These are phyloP conservation scores for Sipha maydis DNA, from an alignment of 2,888 invertebrate species.

Conservation along the genomic window DNA sequence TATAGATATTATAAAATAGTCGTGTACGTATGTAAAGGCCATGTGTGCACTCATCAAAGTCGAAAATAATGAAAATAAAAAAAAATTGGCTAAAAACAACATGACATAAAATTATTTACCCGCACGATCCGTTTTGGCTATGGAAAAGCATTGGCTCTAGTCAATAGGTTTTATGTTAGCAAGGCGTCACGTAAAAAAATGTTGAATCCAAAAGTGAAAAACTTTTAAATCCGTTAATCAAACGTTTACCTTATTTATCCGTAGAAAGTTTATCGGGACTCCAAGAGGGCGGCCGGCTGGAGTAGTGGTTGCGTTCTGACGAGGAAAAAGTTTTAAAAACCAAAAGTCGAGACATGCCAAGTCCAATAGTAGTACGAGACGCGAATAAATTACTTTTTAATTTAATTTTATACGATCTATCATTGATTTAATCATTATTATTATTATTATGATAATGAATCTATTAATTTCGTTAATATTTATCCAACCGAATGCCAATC, in stretches of 20 bases:
- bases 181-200: conserved; percentile 11
- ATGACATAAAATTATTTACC: background rate
- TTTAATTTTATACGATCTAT: conserved; percentile 24
- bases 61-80: conserved; percentile 5
- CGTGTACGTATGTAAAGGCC: background rate
- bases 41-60: conserved; percentile 1
- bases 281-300: background rate
- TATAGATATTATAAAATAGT: background rate
- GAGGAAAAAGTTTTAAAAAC: conserved; percentile 15
- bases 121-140: background rate
- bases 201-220: conserved; percentile 38
- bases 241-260: conserved; percentile 51
- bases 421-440: conserved; percentile 19
- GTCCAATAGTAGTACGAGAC: conserved; percentile 16
- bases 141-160: background rate
- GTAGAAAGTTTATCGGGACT: conserved; percentile 37
- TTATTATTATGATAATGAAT: conserved; percentile 27
- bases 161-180: conserved; percentile 1
- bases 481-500: background rate
- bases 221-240: conserved; percentile 57
- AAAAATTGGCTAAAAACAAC: background rate
- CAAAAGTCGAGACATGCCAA: conserved; percentile 34
- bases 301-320: background rate
- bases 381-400: conserved; percentile 45
- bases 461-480: conserved; percentile 25